Evolutionary conservation across 2,797 vertebrate genomes (phyloP), one percentile per base, ranked within the genome.

Genomic region (Aphelocoma californica): DNA sequence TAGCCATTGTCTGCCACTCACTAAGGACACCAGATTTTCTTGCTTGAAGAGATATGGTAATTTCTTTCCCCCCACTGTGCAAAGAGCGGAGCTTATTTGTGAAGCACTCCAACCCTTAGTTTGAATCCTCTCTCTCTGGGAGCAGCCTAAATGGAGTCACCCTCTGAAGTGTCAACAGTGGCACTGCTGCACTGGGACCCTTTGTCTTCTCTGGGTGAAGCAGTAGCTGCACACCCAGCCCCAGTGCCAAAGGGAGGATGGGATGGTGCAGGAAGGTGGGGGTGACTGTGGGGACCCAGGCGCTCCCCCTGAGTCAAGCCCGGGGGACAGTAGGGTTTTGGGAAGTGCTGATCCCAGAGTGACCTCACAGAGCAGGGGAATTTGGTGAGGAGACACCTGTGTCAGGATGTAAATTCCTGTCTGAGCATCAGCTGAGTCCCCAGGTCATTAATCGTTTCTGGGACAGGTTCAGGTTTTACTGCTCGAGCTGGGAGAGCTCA

Each of bases 231-330:
- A 23, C 40, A 20, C 10, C 13, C 47, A 54, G 23, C 34, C 18
- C 24, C 56, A 18, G 54, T 5, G 8, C 25, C 71, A 34, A 29
- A 50, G 64, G 51, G 32, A 58, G n/a, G 29, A 51, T 8, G 61
- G 47, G 40, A 26, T 31, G 74, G 9, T 17, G 17, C 45, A 47
- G 42, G 38, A 69, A 6, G n/a, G 32, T 31, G 50, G 9, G 56
- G 38, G 10, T 36, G 56, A 6, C 38, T 17, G 8, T 4, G 26
- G 56, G 32, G 45, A 57, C 58, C 40, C 3, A 0, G 0, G 7
- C 34, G 56, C 31, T 60, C 15, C 40, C 23, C 18, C 40, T 56
- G 20, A 1, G 4, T 8, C 14, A 8, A 38, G 18, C 26, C 6
- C 2, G 4, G 19, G 18, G 16, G 23, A 2, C 29, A 32, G 24